Base-by-base conservation (phyloP, 2,113 vertebrate species). In the Lichenostomus cassidix region DNA sequence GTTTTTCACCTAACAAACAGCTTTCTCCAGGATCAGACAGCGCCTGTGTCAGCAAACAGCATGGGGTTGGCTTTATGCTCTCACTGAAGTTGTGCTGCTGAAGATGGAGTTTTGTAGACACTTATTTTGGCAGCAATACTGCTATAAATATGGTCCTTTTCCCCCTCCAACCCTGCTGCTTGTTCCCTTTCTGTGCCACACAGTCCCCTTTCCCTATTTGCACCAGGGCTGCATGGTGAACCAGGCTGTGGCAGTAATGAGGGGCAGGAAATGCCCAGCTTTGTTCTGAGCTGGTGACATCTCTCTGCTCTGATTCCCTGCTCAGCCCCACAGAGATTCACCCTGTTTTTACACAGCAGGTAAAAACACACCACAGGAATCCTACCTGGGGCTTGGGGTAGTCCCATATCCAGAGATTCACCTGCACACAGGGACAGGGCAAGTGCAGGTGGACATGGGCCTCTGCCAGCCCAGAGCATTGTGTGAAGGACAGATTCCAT, bases 371-470 rank as follows among this genome's bases (percentile, higher is more conserved):
- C 39, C 39, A 11, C 39, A 39, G 39, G 39, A 39, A 39, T 39
- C 11, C 39, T 39, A 11, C 39, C 39, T 39, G 39, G 39, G 39
- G 39, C 10, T 39, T 39, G 39, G 39, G 39, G 39, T 39, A 39
- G 39, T 39, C 9, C 39, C 39, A 39, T 39, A 39, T 12, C 39
- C 39, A 12, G 42, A 42, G 42, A 42, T 42, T 42, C 42, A 42
- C 42, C 42, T 44, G 52, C 63, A 15, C 39, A 14, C 31, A 69
- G 46, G 58, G 52, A 1, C 62, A 79, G 84, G 56, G 44, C 68
- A 31, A 0, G 0, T 9, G 8, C 11, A 29, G 67, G 41, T 9
- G 84, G 23, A 25, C 25, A 0, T 10, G 3, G 46, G 47, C 46
- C 39, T 27, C 33, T 77, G 28, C 39, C 33, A 53, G 0, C 16